phyloP scores from a whole-genome alignment of 2,888 invertebrate species.

The Maniola hyperantus region DNA sequence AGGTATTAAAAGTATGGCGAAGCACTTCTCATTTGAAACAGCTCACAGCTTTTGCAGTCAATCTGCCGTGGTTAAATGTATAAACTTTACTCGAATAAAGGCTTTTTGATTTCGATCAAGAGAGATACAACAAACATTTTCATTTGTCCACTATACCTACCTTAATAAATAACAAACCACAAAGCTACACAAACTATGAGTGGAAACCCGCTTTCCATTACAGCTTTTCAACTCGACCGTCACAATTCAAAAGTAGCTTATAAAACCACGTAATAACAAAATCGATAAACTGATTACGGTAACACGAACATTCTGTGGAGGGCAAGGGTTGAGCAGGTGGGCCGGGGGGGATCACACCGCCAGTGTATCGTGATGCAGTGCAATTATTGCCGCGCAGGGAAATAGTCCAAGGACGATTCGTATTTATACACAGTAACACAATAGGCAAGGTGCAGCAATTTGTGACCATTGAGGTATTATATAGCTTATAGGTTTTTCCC shows the following conservation, averaged over 20 bases:
- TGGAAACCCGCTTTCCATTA: constrained; percentile 22
- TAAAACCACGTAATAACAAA: constrained; percentile 46
- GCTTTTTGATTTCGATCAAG: neutral
- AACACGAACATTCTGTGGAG: constrained; percentile 43
- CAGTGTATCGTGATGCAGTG: constrained; percentile 72
- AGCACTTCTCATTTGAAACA: no score
- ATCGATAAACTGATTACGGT: constrained; percentile 50
- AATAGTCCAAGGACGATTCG: constrained; percentile 72
- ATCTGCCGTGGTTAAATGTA: no score
- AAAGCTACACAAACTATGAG: constrained; percentile 6
- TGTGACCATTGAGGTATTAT: constrained; percentile 1
- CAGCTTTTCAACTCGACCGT: constrained; percentile 17
- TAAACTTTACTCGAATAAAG: neutral
- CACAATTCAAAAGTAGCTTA: constrained; percentile 40
- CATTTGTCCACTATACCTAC: neutral
- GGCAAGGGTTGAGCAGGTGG: constrained; percentile 45
- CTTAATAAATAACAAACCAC: constrained; percentile 9
- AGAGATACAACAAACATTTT: neutral
- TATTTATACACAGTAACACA: constrained; percentile 24
- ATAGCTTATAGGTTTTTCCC: no score
- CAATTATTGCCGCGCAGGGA: constrained; percentile 67
- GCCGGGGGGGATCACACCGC: constrained; percentile 43
- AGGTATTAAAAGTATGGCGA: no score
- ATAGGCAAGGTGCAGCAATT: constrained; percentile 32
- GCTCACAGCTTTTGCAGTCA: no score